Percentiles rank a stretch among this genome's conserved stretches.
Evolutionary conservation across 2,797 vertebrate species (phyloP).

Genomic region (Oreortyx pictus): DNA sequence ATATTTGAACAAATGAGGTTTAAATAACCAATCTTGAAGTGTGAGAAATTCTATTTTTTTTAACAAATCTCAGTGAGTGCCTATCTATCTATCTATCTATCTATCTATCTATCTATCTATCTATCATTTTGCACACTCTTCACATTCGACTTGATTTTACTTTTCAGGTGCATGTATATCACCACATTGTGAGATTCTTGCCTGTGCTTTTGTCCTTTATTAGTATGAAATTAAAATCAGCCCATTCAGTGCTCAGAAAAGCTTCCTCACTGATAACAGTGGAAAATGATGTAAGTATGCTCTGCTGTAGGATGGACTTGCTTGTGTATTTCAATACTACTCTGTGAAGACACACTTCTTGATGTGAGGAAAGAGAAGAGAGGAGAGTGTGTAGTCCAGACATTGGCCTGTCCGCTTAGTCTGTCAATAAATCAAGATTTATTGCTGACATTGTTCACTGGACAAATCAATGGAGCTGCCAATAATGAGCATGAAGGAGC

Average conservation of each 20-base stretch:
- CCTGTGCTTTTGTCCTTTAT: neutral
- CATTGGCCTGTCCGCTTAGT: neutral
- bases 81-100: neutral
- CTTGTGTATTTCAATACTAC: neutral
- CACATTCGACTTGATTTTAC: neutral
- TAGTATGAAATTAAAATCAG: neutral
- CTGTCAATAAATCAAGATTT: neutral
- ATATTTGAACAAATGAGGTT: neutral
- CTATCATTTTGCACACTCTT: neutral
- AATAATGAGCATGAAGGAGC: neutral
- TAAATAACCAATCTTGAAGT: neutral
- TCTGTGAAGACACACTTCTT: rapidly evolving
- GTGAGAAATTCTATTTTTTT: neutral
- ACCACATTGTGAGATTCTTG: neutral
- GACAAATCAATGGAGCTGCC: neutral
- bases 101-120: neutral
- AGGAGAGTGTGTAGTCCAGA: neutral
- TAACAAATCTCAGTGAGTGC: neutral
- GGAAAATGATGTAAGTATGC: neutral
- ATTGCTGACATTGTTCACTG: neutral
- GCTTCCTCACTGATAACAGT: neutral
- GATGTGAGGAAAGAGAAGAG: neutral
- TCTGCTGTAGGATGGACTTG: neutral
- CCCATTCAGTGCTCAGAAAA: neutral
- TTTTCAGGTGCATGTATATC: neutral